Percentiles rank a stretch among this genome's conserved stretches.
Evolutionary conservation across 2,113 vertebrate genomes (phyloP).

Genomic region (Ptilorrhoa leucosticta): DNA sequence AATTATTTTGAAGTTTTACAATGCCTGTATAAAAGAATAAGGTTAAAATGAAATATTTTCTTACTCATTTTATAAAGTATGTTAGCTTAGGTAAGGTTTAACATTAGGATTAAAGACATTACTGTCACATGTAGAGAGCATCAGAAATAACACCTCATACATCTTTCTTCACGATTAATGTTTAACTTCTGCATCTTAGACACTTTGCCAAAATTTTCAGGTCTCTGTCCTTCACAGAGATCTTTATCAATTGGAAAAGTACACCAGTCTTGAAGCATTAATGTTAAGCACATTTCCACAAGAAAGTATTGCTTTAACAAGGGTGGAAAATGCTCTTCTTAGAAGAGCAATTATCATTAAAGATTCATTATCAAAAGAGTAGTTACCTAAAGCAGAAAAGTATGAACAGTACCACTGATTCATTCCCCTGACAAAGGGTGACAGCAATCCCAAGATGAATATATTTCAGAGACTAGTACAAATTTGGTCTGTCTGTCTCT

Average conservation of each 20-base stretch:
- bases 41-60: neutral
- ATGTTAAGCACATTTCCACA: slow-evolving; percentile 68
- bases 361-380: slow-evolving; percentile 70
- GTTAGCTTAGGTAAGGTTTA: neutral
- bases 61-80: neutral
- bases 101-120: neutral
- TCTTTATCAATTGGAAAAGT: slow-evolving; percentile 48
- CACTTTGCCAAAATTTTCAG: slow-evolving; percentile 34
- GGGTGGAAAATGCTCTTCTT: slow-evolving; percentile 67
- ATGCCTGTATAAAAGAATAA: neutral
- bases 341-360: slow-evolving; percentile 69
- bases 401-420: slow-evolving; percentile 32
- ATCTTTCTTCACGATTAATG: slow-evolving; percentile 9
- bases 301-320: slow-evolving; percentile 73
- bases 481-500: slow-evolving; percentile 40
- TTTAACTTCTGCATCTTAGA: slow-evolving; percentile 40
- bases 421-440: slow-evolving; percentile 25
- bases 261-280: slow-evolving; percentile 49
- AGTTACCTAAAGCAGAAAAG: slow-evolving; percentile 71
- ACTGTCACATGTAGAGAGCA: neutral
- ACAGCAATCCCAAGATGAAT: slow-evolving; percentile 52
- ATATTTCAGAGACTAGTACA: slow-evolving; percentile 32
- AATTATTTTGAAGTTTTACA: neutral
- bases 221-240: slow-evolving; percentile 28
- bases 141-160: neutral